Base-by-base conservation (phyloP, 2,113 vertebrate genomes). In the Grallaria varia region DNA sequence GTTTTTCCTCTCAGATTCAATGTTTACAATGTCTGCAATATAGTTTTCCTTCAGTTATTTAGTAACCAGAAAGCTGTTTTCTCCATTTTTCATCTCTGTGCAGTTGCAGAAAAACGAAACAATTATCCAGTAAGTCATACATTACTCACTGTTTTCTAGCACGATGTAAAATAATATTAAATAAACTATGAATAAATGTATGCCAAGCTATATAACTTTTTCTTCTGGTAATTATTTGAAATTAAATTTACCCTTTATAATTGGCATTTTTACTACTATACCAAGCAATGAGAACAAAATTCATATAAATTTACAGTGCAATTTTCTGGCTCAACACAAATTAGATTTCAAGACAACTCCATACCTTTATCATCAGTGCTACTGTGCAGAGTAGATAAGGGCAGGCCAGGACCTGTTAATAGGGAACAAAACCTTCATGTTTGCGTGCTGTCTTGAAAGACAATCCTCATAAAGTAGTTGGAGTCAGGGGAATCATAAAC, bases 381-480 rank as follows among this genome's bases (percentile, higher is more conserved):
- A 63, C 96, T 98, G 88, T 98, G 97, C 31, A 99, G 96, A 42
- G 97, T 98, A 95, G 98, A 99, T 3, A 96, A 31, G 5, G 99
- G 99, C 56, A 99, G 82, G 87, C 98, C 99, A 72, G 99, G 99
- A 95, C 99, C 99, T 99, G 97, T 96, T 80, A 77, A 97, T 8
- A 96, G 35, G 96, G 96, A 60, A 96, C 15, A 39, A 64, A 50
- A 92, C 76, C 59, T 69, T 47, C 42, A 28, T 8, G 55, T 85
- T 45, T 88, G 35, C 50, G 11, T 31, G 42, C 50, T 67, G 42
- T 30, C 73, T 89, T 60, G 44, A 62, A 93, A 78, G 39, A 69
- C n/a, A 59, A 10, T 15, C 25, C 40, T 53, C 0, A 0, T 69
- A 40, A 79, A 71, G 60, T 31, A 90, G 88, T 1, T 89, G 37